Evolutionary conservation across 92 coral and sea anemone genomes (phyloP), one percentile per base, ranked within the genome.

Genomic region (Pocillopora grandis): DNA sequence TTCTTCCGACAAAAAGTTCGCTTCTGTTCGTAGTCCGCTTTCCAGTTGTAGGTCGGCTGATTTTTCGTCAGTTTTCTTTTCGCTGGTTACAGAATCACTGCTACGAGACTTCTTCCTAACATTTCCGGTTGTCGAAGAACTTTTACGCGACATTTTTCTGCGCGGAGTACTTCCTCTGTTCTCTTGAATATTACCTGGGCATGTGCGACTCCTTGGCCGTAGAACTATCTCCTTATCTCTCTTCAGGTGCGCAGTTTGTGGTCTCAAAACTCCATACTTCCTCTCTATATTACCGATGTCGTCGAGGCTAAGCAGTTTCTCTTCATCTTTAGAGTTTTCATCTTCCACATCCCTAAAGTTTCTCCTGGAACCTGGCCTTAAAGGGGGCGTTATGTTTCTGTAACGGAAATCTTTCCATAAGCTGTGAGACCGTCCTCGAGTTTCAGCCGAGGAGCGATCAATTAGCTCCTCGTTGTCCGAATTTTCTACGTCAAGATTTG

Each of bases 301-400:
- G 36, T 83, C 72, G 21, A 74, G 27, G 12, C 10, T 11, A 7
- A 80, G 77, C 64, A 66, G 58, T 18, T 71, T 76, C 14, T 82
- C 82, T 3, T 89, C 89, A 2, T 89, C 80, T 10, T 87, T 87
- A 2, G 85, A 82, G 65, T 58, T 78, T 68, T 92, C 87, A 49
- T 90, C 91, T 4, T 91, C 90, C 58, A 79, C 79, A 59, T 85
- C 88, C 71, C 80, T 91, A 61, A 94, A 94, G 74, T 94, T 92
- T 80, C 95, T 79, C 17, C 93, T 84, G 15, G 96, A 92, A 2
- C 98, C 95, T 20, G 87, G 80, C 63, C 91, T 91, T 31, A 85
- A 57, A 20, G 98, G 98, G 0, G 98, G 98, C 23, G 75, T 48
- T 48, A 94, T 92, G 61, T 87, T 83, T 60, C 98, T 81, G 80